phyloP scores from a whole-genome alignment of 2,113 vertebrate genomes.

The Gadus chalcogrammus region DNA sequence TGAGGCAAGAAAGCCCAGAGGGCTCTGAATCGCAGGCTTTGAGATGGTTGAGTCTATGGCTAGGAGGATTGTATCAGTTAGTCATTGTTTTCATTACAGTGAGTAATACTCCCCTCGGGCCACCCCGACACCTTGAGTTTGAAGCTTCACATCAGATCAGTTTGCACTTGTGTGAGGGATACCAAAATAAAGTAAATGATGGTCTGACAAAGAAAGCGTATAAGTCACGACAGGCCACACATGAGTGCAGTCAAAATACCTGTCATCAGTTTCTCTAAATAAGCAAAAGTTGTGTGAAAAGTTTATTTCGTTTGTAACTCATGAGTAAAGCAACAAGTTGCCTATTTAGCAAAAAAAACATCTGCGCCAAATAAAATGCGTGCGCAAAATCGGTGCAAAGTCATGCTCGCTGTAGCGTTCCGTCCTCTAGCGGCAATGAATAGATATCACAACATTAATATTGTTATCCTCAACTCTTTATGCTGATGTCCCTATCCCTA shows the following conservation, averaged over 20 bases:
- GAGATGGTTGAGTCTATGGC: slow-evolving; percentile 16
- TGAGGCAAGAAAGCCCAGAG: slow-evolving; percentile 27
- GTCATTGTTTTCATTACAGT: slow-evolving; percentile 27
- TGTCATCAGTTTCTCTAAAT: no score
- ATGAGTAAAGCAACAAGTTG: neutral
- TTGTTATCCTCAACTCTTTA: neutral
- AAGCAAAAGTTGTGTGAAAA: neutral
- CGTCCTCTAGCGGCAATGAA: slow-evolving; percentile 52
- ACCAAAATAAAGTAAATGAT: no score
- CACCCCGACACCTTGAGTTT: neutral
- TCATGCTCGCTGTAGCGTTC: slow-evolving; percentile 35
- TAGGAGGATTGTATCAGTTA: slow-evolving; percentile 20
- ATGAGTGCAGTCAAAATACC: no score
- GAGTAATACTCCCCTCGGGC: slow-evolving; percentile 7
- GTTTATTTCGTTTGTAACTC: neutral
- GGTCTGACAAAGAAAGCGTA: no score
- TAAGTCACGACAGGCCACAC: no score
- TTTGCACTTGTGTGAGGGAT: neutral
- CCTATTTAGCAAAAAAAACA: slow-evolving; percentile 1
- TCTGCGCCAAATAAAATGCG: neutral
- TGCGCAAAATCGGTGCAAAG: neutral
- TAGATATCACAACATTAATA: neutral
- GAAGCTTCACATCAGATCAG: neutral
- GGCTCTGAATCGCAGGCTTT: slow-evolving; percentile 12
- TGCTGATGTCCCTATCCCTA: no score